Evolutionary conservation across 1,140 invertebrate genomes (phyloP), one percentile per base, ranked within the genome.

Genomic region (Chironomus striatipennis): DNA sequence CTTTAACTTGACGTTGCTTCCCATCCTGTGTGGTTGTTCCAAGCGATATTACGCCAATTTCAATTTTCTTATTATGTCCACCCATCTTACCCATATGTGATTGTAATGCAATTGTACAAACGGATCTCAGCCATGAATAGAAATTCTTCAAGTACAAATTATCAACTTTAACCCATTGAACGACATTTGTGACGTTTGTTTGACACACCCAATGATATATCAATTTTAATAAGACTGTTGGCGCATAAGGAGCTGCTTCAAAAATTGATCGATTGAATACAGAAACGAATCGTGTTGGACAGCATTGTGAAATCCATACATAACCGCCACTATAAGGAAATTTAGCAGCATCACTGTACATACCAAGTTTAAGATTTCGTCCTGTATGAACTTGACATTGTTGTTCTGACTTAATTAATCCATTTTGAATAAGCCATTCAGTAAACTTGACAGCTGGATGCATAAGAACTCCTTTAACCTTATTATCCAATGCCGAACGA

Each of bases 161-260:
- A 73, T 91, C 88, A 0, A 91, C 92, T 84, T 95, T 95, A 0
- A 95, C 88, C 94, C 93, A 95, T 70, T 92, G 91, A 0, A 93
- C 87, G 10, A 95, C 92, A 79, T 95, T 96, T 78, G 91, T 89
- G 10, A 94, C 90, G 75, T 91, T 92, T 0, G 93, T 95, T 78
- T 95, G 93, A 79, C 93, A 95, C 0, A 91, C 87, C 93, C 93
- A 96, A 80, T 96, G 93, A 81, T 95, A 96, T 34, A 96, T 90
- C 0, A 95, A 83, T 79, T 95, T 95, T 0, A 95, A 79, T 5
- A 94, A 83, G 12, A 92, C 88, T 15, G 89, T 90, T 0, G 93
- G 93, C 0, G 90, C 88, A 81, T 94, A 90, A 2, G 90, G 89
- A 7, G 91, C 89, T 3, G 90, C 90, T 82, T 95, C 92, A 78